A percentile compares a stretch with the other conserved stretches of the same genome.
phyloP scores from a whole-genome alignment of 2,113 vertebrate species.

The Peromyscus polionotus region DNA sequence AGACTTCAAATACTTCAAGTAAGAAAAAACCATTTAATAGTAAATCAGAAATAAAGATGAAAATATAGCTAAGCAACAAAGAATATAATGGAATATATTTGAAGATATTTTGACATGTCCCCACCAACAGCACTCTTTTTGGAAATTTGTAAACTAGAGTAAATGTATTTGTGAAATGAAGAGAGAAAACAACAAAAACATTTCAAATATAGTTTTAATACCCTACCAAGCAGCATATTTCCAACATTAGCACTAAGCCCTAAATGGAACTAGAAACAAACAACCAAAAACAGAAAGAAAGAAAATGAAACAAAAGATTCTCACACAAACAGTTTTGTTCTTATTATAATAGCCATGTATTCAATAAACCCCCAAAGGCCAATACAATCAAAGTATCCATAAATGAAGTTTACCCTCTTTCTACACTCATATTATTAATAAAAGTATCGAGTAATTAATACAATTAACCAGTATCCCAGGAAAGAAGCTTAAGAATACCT shows the following conservation, averaged over 20 bases:
- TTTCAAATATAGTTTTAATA: conserved; percentile 68
- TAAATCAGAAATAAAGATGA: conserved; percentile 84
- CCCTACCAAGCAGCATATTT: conserved; percentile 53
- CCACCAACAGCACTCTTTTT: conserved; percentile 82
- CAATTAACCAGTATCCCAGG: conserved; percentile 44
- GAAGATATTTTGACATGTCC: conserved; percentile 86
- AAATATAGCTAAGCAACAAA: conserved; percentile 84
- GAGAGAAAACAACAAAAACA: conserved; percentile 77
- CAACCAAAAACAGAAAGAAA: neutral
- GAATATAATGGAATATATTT: conserved; percentile 84
- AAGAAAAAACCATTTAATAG: conserved; percentile 86
- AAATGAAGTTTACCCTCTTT: conserved; percentile 6
- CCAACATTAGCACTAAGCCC: conserved; percentile 31
- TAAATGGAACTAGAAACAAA: conserved; percentile 43
- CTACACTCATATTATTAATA: conserved; percentile 43
- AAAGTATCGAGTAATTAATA: conserved; percentile 51
- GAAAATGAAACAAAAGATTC: conserved; percentile 8
- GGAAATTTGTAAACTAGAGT: conserved; percentile 83
- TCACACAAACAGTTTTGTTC: neutral
- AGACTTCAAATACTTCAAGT: conserved; percentile 85
- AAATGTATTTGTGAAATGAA: conserved; percentile 76
- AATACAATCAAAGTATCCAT: conserved; percentile 16
- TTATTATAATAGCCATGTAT: conserved; percentile 14
- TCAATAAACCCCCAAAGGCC: conserved; percentile 1
- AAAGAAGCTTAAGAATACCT: conserved; percentile 26